Base-by-base conservation (phyloP, 2,797 vertebrate species). In the Australoheros facetus region DNA sequence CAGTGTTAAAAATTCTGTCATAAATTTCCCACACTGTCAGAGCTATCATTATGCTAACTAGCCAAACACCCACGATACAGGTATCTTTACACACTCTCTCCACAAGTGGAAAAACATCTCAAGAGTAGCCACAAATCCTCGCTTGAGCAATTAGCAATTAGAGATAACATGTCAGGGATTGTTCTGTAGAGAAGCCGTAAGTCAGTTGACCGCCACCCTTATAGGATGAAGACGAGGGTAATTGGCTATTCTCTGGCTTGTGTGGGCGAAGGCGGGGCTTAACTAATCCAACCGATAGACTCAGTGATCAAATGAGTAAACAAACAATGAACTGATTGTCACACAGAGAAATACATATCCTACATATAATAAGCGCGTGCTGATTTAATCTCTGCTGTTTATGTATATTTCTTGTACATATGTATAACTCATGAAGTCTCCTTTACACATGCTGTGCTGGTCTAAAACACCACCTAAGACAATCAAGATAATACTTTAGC, bases 221-320 rank as follows among this genome's bases (percentile, higher is more conserved):
- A 76, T 62, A 88, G 92, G 89, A 92, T 91, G 78, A 80, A 82
- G 86, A 79, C 81, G 87, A 88, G 75, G 70, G 71, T 95, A 95
- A 96, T 95, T 94, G 92, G 94, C 91, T 95, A 90, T 93, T 83
- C 45, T 81, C 57, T 88, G 85, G 84, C 89, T 85, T 77, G 85
- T 89, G 82, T 87, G 85, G 91, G 73, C 74, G 14, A 3, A 81
- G 86, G 78, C 5, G 12, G 83, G 69, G 75, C 71, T 75, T 37
- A 56, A 21, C 72, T 96, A 95, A 96, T 96, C 95, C 95, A 94
- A 93, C 94, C 93, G 81, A 91, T 81, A 75, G 89, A 90, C 87
- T 92, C 87, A 84, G 82, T 75, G 71, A 66, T 81, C 58, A 88
- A 92, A 90, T 92, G 93, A 79, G 70, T 78, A 79, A 84, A 73